Base-by-base conservation (phyloP, 2,113 vertebrate genomes). In the Pycnonotus jocosus region DNA sequence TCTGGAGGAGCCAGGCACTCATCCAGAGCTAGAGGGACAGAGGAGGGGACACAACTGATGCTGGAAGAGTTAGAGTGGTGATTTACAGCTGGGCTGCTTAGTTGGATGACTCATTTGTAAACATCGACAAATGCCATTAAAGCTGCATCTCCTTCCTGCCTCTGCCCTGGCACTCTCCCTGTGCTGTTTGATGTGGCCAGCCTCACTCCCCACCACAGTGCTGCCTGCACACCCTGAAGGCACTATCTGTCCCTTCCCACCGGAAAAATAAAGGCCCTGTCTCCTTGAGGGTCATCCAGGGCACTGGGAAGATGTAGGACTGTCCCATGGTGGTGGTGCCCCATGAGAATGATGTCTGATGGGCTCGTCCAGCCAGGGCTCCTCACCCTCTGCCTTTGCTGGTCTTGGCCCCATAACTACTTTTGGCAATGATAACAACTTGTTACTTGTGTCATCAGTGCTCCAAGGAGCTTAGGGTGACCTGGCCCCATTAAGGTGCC, bases 61-160 rank as follows among this genome's bases (percentile, higher is more conserved):
- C 69, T 4, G 7, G 22, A 62, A 73, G 83, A 81, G 40, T 58
- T 83, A 35, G 71, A 81, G 82, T n/a, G 31, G 91, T 96, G 96
- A 97, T 97, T 98, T 97, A 97, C 21, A 9, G 74, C 86, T 66
- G 69, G 8, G 48, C 80, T 90, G 80, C 72, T 92, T 81, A 81
- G 77, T 88, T 2, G 15, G 62, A 74, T 97, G 96, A 97, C 93
- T 97, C 96, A 95, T 40, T 81, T 86, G 89, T 93, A 95, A 95
- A 96, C 93, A 93, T 25, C 9, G 25, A 96, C 61, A 88, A 96
- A 95, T 91, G 80, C 88, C 92, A 93, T 97, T 96, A 97, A 93
- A 94, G 84, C 90, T 86, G 84, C 86, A 82, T 47, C 93, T 93
- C 92, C 72, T 88, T 72, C 51, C 57, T 79, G 68, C 87, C 53